phyloP scores from a whole-genome alignment of 2,797 vertebrate genomes.

The Apogon talboti region DNA sequence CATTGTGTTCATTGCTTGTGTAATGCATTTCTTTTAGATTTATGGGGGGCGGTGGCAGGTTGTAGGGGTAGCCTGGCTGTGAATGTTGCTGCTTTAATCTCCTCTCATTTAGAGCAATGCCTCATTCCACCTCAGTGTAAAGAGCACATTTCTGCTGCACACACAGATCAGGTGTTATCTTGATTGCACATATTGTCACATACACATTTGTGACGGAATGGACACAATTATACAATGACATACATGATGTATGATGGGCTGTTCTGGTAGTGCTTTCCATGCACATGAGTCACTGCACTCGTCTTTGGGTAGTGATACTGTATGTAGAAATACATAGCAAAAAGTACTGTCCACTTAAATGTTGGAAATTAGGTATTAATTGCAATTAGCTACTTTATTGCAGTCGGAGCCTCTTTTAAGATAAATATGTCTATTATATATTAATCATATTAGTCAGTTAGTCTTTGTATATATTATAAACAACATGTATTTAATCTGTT shows the following conservation, averaged over 20 bases:
- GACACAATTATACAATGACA: conserved; percentile 18
- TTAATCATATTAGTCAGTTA: no score
- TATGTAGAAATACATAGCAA: not conserved
- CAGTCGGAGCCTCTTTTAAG: not conserved
- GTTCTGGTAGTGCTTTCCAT: conserved; percentile 16
- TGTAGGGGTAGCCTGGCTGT: conserved; percentile 14
- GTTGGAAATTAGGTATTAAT: not conserved
- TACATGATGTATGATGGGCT: conserved; percentile 19
- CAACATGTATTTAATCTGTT: no score
- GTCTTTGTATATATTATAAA: not conserved
- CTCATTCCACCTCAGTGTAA: conserved; percentile 47
- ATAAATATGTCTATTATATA: no score
- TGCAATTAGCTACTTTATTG: not conserved
- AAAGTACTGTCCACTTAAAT: not conserved
- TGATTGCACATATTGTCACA: conserved; percentile 32
- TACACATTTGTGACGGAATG: conserved; percentile 10
- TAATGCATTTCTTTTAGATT: conserved; percentile 69
- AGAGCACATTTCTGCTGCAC: conserved; percentile 36
- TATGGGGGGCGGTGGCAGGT: conserved; percentile 14
- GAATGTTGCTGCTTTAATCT: conserved; percentile 64
- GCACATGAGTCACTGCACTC: not conserved
- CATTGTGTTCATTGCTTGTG: conserved; percentile 70
- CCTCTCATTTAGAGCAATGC: conserved; percentile 52
- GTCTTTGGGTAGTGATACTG: not conserved
- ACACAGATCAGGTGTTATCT: conserved; percentile 37